phyloP scores from a whole-genome alignment of 2,888 invertebrate species.

The Platycheirus albimanus region DNA sequence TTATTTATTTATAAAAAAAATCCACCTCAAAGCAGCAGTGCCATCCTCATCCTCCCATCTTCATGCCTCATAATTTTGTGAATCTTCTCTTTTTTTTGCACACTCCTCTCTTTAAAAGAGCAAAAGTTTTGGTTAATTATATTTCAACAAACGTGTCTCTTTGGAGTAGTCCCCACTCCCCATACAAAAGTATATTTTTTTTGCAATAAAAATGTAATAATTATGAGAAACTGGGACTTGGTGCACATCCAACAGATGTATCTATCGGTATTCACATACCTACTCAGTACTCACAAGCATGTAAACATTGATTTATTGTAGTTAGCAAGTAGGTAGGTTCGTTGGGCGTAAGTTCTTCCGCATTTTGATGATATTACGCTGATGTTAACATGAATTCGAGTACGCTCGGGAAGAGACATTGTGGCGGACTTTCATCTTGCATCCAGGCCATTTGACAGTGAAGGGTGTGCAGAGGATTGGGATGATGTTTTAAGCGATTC shows the following conservation, averaged over 20 bases:
- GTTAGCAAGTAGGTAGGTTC: constrained; percentile 66
- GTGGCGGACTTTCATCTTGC: background rate
- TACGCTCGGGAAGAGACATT: background rate
- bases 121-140: background rate
- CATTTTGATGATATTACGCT: constrained; percentile 44
- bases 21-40: constrained; percentile 35
- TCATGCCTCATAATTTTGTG: background rate
- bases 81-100: constrained; percentile 40
- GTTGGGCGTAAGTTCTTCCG: constrained; percentile 70
- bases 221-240: constrained; percentile 71
- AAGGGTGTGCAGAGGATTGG: background rate
- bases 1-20: constrained; percentile 67
- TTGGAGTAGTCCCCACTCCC: background rate
- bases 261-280: background rate
- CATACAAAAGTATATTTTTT: constrained; percentile 7
- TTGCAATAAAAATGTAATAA: constrained; percentile 71
- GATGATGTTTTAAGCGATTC: background rate
- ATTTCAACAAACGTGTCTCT: constrained; percentile 4
- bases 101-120: constrained; percentile 63
- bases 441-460: background rate
- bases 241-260: constrained; percentile 15
- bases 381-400: constrained; percentile 12
- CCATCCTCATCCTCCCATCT: background rate
- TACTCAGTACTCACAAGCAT: constrained; percentile 52
- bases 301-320: constrained; percentile 72